These are phyloP conservation scores for Sinosuthora webbiana DNA, from an alignment of 2,113 vertebrate species.

Conservation along the genomic window DNA sequence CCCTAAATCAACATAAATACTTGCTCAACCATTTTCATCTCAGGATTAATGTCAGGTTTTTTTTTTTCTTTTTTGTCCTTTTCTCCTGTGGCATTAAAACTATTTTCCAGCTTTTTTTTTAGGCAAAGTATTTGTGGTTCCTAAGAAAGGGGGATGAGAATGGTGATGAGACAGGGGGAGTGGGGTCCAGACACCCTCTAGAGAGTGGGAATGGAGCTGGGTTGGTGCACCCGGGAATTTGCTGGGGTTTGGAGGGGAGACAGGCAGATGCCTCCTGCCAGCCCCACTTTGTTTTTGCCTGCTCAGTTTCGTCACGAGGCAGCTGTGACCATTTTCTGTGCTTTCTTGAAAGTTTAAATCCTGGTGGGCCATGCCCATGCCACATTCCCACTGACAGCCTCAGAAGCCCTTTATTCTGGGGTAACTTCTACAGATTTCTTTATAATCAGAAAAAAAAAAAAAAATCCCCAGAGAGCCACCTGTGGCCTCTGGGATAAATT, in stretches of 20 bases:
- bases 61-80: not conserved
- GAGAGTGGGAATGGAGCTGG: not conserved
- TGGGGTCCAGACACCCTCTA: rapidly evolving
- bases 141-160: not conserved
- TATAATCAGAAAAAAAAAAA: not conserved
- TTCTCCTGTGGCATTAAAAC: not conserved
- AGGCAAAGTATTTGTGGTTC: not conserved
- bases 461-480: not conserved
- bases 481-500: constrained; percentile 24
- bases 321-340: not conserved
- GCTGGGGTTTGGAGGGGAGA: not conserved
- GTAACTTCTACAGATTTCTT: not conserved
- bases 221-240: not conserved
- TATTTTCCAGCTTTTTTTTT: not conserved
- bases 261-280: not conserved
- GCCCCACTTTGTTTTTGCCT: not conserved
- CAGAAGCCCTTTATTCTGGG: not conserved
- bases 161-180: not conserved
- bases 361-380: no score
- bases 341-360: not conserved
- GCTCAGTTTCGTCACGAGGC: not conserved
- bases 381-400: not conserved
- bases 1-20: constrained; percentile 52
- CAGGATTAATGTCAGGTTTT: not conserved
- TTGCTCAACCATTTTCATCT: constrained; percentile 32